Evolutionary conservation across 2,797 vertebrate species (phyloP), one percentile per base, ranked within the genome.

Genomic region (Darevskia mixta): DNA sequence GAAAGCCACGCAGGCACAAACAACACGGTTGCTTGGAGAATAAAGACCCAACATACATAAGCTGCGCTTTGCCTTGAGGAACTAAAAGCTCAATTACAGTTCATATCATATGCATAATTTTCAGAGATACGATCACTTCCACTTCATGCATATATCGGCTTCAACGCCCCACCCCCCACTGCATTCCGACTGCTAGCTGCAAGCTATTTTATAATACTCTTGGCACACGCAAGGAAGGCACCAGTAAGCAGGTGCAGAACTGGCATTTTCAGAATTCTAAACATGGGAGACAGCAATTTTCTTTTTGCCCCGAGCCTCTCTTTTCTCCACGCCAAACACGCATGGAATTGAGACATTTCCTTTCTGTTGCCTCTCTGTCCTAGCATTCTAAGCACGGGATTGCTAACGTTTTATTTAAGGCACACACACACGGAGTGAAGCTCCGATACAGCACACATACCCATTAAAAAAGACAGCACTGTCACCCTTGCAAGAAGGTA

Each of bases 261-360:
- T 58, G 43, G 67, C 79, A 11, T 23, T 86, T 89, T 25, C 73
- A 32, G 11, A 64, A 45, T 85, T 88, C 49, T 0, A 92, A 87
- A 73, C 2, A 83, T 0, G 86, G 10, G 82, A 58, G 41, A 77
- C 38, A 81, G 35, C 41, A 43, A 73, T 72, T 78, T 41, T 43
- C 88, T 88, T 81, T 55, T 35, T 0, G 0, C 6, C 45, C 90
- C 0, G 0, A 27, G 23, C 0, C 23, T 84, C 72, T 80, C 20
- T 73, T 88, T 90, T 82, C 76, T 88, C 41, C 55, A 81, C 82
- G 83, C 86, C 86, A 27, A 86, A 82, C 8, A 55, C 1, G 23
- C 17, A 9, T 32, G 38, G 86, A 88, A 88, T 79, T 43, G 9
- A 89, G 1, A 35, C 45, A 81, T 18, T n/a, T 23, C 83, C 10